phyloP scores from a whole-genome alignment of 2,888 invertebrate species.

The Lymantria dispar region DNA sequence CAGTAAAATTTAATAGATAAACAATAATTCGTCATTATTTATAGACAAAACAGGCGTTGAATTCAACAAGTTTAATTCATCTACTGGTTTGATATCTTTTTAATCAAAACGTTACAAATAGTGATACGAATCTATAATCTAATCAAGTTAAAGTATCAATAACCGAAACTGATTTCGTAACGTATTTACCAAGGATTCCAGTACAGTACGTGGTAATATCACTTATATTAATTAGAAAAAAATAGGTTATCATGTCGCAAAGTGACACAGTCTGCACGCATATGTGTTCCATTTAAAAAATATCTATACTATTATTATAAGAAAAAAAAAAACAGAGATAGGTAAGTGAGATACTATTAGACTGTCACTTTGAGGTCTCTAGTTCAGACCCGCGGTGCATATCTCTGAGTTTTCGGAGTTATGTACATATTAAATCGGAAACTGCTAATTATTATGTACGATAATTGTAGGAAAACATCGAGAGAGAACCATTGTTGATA shows the following conservation, averaged over 20 bases:
- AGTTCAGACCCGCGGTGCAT: too few relatives aligned
- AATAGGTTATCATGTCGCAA: background rate
- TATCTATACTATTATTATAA: too few relatives aligned
- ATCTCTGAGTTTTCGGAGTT: too few relatives aligned
- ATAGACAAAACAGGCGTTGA: background rate
- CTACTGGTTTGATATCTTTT: conserved; percentile 4
- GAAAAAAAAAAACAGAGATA: too few relatives aligned
- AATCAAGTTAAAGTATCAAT: background rate
- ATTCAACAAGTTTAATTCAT: background rate
- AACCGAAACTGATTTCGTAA: background rate
- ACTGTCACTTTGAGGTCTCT: too few relatives aligned
- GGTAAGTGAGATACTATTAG: too few relatives aligned
- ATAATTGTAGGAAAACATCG: too few relatives aligned
- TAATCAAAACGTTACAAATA: conserved; percentile 10
- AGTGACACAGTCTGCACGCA: background rate
- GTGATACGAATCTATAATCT: background rate
- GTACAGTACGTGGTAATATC: background rate
- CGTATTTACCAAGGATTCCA: background rate
- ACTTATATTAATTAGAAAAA: background rate
- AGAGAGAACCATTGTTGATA: too few relatives aligned
- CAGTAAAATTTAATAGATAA: conserved; percentile 24
- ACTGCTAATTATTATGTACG: too few relatives aligned
- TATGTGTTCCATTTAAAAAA: background rate
- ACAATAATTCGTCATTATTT: conserved; percentile 2
- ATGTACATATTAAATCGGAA: too few relatives aligned